Evolutionary conservation across 2,888 invertebrate genomes (phyloP).

Genomic region (Clanis bilineata): DNA sequence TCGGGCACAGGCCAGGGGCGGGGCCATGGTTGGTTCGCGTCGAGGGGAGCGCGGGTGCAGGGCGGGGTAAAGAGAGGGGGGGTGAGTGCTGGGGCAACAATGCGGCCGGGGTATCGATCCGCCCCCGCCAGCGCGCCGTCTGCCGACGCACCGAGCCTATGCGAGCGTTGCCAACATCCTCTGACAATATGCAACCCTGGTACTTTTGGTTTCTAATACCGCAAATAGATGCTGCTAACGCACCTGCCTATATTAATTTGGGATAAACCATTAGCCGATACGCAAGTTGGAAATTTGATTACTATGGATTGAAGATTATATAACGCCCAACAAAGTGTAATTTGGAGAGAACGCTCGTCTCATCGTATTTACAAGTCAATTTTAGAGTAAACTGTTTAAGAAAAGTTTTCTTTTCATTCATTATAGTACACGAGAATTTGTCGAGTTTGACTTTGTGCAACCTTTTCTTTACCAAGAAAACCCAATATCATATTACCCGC

Average conservation of each 20-base stretch:
- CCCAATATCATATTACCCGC: too few species aligned
- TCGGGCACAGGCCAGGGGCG: conserved; percentile 62
- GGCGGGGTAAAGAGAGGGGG: conserved; percentile 50
- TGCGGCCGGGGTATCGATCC: conserved; percentile 79
- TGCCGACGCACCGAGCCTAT: conserved; percentile 67
- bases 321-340: background rate
- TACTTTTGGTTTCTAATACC: conserved; percentile 69
- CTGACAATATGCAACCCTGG: conserved; percentile 65
- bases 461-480: too few species aligned
- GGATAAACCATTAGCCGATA: conserved; percentile 1
- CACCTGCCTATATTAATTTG: conserved; percentile 7
- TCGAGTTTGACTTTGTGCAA: too few species aligned
- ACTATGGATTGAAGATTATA: background rate
- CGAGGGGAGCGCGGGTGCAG: conserved; percentile 51
- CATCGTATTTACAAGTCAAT: background rate
- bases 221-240: conserved; percentile 36
- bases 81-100: conserved; percentile 65
- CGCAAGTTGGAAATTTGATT: background rate
- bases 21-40: conserved; percentile 45
- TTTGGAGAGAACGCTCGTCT: background rate
- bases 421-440: too few species aligned
- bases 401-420: too few species aligned
- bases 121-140: conserved; percentile 60
- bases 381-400: too few species aligned
- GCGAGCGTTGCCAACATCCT: conserved; percentile 46